phyloP scores from a whole-genome alignment of 2,113 vertebrate genomes.

The Oryzias melastigma region DNA sequence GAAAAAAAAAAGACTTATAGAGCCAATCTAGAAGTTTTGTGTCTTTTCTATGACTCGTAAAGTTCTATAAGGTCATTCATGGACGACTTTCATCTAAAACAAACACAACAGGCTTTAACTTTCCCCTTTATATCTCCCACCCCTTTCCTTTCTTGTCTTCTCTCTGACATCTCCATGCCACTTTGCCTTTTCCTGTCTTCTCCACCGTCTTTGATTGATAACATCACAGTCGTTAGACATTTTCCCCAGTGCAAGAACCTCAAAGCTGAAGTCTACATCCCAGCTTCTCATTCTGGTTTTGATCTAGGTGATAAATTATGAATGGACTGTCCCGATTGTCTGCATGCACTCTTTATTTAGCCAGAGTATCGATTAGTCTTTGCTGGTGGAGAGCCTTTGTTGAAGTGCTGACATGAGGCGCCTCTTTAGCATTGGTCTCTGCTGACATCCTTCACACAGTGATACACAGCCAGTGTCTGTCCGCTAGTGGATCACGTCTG shows the following conservation, averaged over 20 bases:
- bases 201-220: too few species aligned
- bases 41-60: too few species aligned
- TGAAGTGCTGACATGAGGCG: conserved; percentile 29
- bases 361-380: conserved; percentile 21
- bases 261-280: neutral
- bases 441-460: neutral
- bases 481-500: conserved; percentile 30
- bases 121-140: neutral
- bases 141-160: neutral
- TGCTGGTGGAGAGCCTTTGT: conserved; percentile 39
- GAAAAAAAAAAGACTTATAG: too few species aligned
- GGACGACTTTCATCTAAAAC: too few species aligned
- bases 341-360: conserved; percentile 18
- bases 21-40: too few species aligned
- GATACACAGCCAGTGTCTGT: neutral
- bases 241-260: neutral
- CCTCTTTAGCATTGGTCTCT: neutral
- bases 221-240: neutral
- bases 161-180: neutral
- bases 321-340: neutral
- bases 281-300: neutral
- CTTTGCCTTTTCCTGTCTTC: neutral
- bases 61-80: too few species aligned
- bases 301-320: conserved; percentile 6
- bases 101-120: neutral